These are phyloP conservation scores for Tolmerus cingulatus DNA, from an alignment of 2,888 invertebrate genomes.

Conservation along the genomic window DNA sequence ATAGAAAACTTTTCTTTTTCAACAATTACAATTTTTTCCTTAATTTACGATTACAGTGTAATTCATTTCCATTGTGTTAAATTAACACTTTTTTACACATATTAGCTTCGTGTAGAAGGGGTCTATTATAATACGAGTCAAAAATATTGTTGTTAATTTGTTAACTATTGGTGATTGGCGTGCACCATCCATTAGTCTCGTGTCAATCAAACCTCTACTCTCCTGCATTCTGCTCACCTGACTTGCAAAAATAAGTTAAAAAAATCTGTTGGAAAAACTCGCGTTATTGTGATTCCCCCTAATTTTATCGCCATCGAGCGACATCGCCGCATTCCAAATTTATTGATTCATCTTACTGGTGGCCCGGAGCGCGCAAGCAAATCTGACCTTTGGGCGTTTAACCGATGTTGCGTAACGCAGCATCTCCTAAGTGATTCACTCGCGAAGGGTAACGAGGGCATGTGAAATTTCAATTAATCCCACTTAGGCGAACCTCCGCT, in stretches of 20 bases:
- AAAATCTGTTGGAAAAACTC: not conserved
- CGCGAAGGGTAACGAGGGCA: not conserved
- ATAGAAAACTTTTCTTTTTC: no score
- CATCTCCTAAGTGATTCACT: conserved; percentile 8
- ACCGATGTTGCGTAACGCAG: not conserved
- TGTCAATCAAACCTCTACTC: no score
- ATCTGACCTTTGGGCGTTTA: conserved; percentile 25
- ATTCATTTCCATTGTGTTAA: no score
- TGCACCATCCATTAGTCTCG: no score
- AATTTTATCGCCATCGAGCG: not conserved
- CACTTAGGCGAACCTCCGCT: conserved; percentile 12
- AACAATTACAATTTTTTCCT: no score
- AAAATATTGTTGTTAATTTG: no score
- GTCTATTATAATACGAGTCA: no score
- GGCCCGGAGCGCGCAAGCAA: not conserved
- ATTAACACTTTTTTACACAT: no score
- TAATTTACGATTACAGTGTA: no score
- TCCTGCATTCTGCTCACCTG: not conserved
- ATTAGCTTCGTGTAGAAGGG: no score
- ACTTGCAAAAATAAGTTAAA: not conserved
- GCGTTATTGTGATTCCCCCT: not conserved
- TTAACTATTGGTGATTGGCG: no score
- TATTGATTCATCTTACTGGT: conserved; percentile 11
- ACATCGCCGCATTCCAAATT: not conserved
- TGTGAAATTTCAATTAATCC: conserved; percentile 30